Conservation (phyloP, 2,888 invertebrate genomes). For the Podotricha telesiphe region DNA sequence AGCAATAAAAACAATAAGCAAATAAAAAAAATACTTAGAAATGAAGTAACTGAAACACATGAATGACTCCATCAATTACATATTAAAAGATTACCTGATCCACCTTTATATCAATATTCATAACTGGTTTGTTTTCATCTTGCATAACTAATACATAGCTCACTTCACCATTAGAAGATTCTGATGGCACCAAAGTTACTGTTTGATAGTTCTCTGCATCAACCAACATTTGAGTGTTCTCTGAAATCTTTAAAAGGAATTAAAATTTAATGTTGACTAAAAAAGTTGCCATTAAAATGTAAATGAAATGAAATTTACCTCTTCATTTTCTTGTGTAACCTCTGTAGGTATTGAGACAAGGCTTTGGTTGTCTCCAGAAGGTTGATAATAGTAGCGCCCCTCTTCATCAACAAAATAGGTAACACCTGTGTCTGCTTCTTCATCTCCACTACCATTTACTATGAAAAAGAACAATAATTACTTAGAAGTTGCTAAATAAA, state of each 20-base stretch:
- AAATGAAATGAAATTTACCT: conserved; percentile 36
- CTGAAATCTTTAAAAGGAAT: conserved; percentile 17
- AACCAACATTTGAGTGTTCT: conserved; percentile 54
- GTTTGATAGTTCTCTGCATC: conserved; percentile 88
- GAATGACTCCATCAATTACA: conserved; percentile 4
- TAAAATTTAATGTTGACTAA: not conserved
- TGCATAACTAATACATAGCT: conserved; percentile 95
- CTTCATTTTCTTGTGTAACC: conserved; percentile 58
- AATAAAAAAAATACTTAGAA: conserved; percentile 2
- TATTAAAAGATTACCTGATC: conserved; percentile 60
- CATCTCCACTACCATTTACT: conserved; percentile 53
- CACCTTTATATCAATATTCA: conserved; percentile 63
- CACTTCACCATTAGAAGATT: conserved; percentile 89
- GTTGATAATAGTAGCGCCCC: conserved; percentile 92
- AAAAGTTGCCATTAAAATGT: not conserved
- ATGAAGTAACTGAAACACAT: conserved; percentile 9
- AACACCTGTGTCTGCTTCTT: conserved; percentile 68
- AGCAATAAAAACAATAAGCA: not conserved
- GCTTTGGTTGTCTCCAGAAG: conserved; percentile 85
- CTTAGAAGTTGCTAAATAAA: conserved; percentile 9
- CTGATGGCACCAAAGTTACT: conserved; percentile 92
- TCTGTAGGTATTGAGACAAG: conserved; percentile 86
- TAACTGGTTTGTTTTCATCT: conserved; percentile 85
- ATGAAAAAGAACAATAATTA: conserved; percentile 10
- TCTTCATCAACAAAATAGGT: conserved; percentile 92